Evolutionary conservation across 2,797 vertebrate genomes (phyloP), one percentile per base, ranked within the genome.

Genomic region (Pogonophryne albipinna): DNA sequence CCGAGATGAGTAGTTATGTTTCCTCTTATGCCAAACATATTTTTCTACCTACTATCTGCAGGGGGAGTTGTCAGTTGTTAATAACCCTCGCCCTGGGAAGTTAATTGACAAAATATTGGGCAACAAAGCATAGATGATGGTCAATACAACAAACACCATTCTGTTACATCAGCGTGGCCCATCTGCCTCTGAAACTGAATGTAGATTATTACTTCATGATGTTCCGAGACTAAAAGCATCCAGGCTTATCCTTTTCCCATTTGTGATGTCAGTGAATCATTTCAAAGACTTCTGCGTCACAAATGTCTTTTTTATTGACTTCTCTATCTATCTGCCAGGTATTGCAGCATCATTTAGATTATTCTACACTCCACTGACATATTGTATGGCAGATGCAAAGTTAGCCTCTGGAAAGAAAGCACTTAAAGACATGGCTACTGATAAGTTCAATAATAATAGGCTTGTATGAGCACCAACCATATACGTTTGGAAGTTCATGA

Each of bases 401-500:
- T 17, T 15, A 63, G 46, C n/a, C 14, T 34, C 5, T 41, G 27
- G 42, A 66, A 66, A 16, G 52, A 13, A 47, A 34, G 50, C 13
- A 53, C 44, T 68, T 27, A 27, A 27, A 27, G 49, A 47, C 52
- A 64, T 17, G 31, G 5, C 50, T 27, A 7, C 57, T 27, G 13
- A 45, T n/a, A 42, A 68, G 34, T 68, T 49, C 19, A 58, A 45
- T 34, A 7, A 59, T 56, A 45, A 63, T 42, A 3, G 12, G 9
- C 20, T 63, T 12, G 55, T 47, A 49, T 23, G 16, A 67, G 47
- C 1, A 4, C 2, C 31, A 46, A 6, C 10, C 14, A 60, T n/a
- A 58, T 45, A 14, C 71, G 58, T 76, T 72, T 66, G 42, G 76
- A 78, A 82, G 62, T 83, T 80, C 52, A 80, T 56, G 27, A 77